Conservation (phyloP, 2,797 vertebrate species). For the Tadarida brasiliensis region DNA sequence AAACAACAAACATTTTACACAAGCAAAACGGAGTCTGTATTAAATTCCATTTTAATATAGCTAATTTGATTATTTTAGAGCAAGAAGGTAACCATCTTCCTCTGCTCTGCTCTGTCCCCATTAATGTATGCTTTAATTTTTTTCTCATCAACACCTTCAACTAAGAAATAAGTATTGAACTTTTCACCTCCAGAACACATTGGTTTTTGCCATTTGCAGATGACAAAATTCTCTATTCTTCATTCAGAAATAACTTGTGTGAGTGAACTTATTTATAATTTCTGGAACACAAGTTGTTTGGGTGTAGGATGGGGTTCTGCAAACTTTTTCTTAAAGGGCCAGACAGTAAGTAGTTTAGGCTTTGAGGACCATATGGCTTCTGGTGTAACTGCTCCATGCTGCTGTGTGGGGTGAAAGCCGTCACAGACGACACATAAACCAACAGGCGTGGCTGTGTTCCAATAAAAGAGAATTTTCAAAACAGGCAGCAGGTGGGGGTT, state of each 20-base stretch:
- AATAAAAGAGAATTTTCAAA: neutral
- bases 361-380: neutral
- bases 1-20: slow-evolving; percentile 3
- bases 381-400: neutral
- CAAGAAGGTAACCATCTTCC: neutral
- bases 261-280: neutral
- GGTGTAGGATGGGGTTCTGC: neutral
- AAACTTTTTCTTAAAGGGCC: slow-evolving; percentile 34
- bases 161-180: neutral
- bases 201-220: slow-evolving; percentile 11
- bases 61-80: neutral
- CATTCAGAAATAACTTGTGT: slow-evolving; percentile 33
- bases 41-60: neutral
- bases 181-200: neutral
- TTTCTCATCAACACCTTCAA: neutral
- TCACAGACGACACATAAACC: neutral
- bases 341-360: neutral
- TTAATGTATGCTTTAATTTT: neutral
- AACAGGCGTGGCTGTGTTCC: neutral
- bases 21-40: neutral
- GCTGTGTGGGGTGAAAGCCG: neutral
- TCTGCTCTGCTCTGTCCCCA: neutral
- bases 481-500: neutral
- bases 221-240: slow-evolving; percentile 5
- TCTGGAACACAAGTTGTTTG: neutral